Evolutionary conservation across 2,888 invertebrate genomes (phyloP), one percentile per base, ranked within the genome.

Genomic region (Leucoma salicis): DNA sequence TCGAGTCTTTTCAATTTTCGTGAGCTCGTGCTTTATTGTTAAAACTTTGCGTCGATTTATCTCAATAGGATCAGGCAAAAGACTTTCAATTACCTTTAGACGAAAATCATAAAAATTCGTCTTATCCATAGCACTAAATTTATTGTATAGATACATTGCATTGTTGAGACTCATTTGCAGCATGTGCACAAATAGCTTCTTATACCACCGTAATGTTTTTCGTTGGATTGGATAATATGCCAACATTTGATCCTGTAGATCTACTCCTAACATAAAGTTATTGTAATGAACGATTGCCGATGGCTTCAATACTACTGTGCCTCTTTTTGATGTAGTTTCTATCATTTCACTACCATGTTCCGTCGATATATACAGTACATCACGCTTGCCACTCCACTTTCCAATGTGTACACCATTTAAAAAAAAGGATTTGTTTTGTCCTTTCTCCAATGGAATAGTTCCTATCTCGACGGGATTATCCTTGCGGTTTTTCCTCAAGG

Each of bases 401-500:
- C 63, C 59, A 10, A 63, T 40, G 36, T 62, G 59, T 8, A 64
- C 53, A 2, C 54, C 57, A 18, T 63, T 51, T 4, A 44, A 35
- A 34, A 53, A 62, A 0, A 51, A 41, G 29, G 52, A 43, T 37
- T 42, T 46, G 35, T 58, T 63, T 46, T 66, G 63, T 14, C 62
- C 63, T 50, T 61, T 64, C 38, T 50, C 14, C 15, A 68, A 29
- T 46, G 39, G 29, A 0, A 45, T 16, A 16, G 49, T 35, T 0
- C 8, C 46, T 13, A 63, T 7, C 10, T 52, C 57, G 1, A 40
- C 25, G 4, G 65, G 66, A 60, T 65, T 66, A 41, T 41, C 58
- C 51, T 57, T 64, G 1, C 48, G 24, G 14, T 63, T 57, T 41
- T 65, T 58, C 6, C 55, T 61, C 14, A 80, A 49, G 1, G 67